Evolutionary conservation across 2,888 invertebrate species (phyloP).

Genomic region (Pammene aurita): DNA sequence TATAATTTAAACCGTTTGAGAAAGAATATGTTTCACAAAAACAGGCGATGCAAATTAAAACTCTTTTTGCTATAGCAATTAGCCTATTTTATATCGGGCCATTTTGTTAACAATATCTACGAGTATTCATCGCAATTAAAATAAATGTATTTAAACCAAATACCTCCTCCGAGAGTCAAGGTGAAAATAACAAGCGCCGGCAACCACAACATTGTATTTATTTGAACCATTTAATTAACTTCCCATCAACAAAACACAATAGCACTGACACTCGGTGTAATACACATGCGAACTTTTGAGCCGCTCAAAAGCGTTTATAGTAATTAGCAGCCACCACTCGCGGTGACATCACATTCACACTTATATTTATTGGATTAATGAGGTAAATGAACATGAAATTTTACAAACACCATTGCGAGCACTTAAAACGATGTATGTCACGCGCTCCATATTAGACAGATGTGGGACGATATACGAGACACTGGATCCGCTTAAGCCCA

Average conservation of each 20-base stretch:
- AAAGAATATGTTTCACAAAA: not conserved
- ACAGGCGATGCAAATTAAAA: not conserved
- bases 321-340: constrained; percentile 53
- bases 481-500: constrained; percentile 22
- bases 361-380: constrained; percentile 65
- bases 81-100: not conserved
- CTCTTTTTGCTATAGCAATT: not conserved
- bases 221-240: constrained; percentile 38
- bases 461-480: constrained; percentile 28
- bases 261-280: constrained; percentile 50
- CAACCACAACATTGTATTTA: constrained; percentile 51
- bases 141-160: not conserved
- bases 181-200: constrained; percentile 33
- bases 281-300: constrained; percentile 60
- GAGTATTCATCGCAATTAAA: no score
- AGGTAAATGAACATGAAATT: constrained; percentile 64
- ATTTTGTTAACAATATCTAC: no score
- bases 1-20: not conserved
- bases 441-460: constrained; percentile 62
- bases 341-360: constrained; percentile 66
- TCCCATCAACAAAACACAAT: constrained; percentile 26
- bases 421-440: constrained; percentile 57
- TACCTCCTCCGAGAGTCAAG: constrained; percentile 39
- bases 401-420: constrained; percentile 53
- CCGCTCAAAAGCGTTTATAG: constrained; percentile 60